Evolutionary conservation across 2,113 vertebrate species (phyloP).

Genomic region (Hyaena hyaena): DNA sequence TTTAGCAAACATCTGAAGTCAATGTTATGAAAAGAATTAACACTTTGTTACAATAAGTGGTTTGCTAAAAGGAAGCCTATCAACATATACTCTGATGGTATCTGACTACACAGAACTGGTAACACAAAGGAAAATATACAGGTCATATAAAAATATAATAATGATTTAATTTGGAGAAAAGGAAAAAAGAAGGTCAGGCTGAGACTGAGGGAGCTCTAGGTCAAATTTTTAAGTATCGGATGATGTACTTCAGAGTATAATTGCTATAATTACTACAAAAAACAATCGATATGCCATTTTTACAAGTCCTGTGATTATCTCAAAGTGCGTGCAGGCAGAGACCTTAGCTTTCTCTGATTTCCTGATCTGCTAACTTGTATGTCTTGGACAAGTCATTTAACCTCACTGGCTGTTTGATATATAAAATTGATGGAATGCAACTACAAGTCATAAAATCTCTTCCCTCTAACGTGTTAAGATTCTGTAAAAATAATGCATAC

Average conservation of each 20-base stretch:
- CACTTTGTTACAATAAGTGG: background rate
- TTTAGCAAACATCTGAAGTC: background rate
- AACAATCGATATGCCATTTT: background rate
- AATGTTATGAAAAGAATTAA: constrained; percentile 48
- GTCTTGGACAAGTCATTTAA: background rate
- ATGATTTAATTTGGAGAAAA: background rate
- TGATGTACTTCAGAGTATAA: background rate
- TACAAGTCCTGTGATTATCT: background rate
- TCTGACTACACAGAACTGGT: constrained; percentile 29
- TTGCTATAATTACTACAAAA: background rate
- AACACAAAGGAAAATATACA: constrained; percentile 17
- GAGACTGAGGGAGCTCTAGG: background rate
- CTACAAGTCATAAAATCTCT: background rate
- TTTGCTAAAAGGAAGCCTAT: constrained; percentile 27
- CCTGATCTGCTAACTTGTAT: background rate
- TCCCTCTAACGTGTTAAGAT: constrained; percentile 2
- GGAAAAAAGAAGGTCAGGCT: background rate
- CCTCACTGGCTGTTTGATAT: background rate
- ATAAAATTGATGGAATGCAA: background rate
- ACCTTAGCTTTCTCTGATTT: background rate
- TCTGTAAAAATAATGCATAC: background rate
- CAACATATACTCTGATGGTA: background rate
- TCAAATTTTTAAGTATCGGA: constrained; percentile 11
- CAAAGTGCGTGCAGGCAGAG: background rate
- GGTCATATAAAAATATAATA: background rate